Evolutionary conservation across 2,888 invertebrate species (phyloP).

Genomic region (Nomada fucata): DNA sequence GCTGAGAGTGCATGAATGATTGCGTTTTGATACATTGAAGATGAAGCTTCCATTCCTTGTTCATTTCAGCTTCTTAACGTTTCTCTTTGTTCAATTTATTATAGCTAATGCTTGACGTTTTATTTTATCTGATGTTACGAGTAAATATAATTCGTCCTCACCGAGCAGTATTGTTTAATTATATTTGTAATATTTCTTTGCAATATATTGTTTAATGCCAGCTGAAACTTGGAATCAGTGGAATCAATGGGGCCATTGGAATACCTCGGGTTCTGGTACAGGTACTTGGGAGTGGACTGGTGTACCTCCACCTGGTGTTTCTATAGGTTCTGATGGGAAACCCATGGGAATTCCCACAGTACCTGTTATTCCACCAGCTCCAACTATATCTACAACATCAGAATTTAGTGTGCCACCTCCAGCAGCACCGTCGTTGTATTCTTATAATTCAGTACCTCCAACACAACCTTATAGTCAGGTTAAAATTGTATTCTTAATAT

Average conservation of each 20-base stretch:
- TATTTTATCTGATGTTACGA: constrained; percentile 5
- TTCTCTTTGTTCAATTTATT: not conserved
- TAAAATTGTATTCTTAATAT: constrained; percentile 57
- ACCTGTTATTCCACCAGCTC: constrained; percentile 80
- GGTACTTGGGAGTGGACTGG: constrained; percentile 82
- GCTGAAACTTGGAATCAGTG: constrained; percentile 81
- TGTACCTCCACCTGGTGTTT: constrained; percentile 80
- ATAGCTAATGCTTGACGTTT: not conserved
- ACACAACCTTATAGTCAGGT: constrained; percentile 80
- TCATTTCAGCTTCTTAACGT: not conserved
- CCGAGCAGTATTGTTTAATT: not conserved
- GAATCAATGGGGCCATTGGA: constrained; percentile 81
- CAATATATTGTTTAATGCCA: constrained; percentile 35
- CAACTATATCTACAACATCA: constrained; percentile 77
- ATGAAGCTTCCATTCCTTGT: not conserved
- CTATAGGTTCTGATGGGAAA: constrained; percentile 80
- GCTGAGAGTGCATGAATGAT: constrained; percentile 1
- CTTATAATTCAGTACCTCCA: constrained; percentile 79
- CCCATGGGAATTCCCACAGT: constrained; percentile 78
- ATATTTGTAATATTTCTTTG: constrained; percentile 4
- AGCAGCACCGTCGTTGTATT: constrained; percentile 75
- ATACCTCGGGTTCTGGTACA: constrained; percentile 75
- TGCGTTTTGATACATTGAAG: not conserved
- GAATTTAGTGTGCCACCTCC: constrained; percentile 79
- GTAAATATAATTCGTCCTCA: not conserved